A percentile compares a stretch with the other conserved stretches of the same genome.
phyloP scores from a whole-genome alignment of 2,797 vertebrate species.

The Aplochiton taeniatus region DNA sequence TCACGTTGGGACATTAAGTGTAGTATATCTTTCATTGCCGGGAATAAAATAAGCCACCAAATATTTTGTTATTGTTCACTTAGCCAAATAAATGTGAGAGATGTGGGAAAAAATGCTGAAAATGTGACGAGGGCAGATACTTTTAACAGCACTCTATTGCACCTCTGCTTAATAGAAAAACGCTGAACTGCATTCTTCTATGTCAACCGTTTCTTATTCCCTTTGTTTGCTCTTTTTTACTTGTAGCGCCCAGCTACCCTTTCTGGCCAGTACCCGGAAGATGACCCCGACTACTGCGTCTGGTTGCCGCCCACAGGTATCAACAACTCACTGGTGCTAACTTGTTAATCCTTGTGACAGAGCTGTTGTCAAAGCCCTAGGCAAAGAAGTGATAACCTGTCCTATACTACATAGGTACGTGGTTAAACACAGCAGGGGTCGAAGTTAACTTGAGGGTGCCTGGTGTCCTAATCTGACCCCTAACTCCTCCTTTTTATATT shows the following conservation, averaged over 20 bases:
- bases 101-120: no score
- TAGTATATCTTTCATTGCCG: no score
- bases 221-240: conserved; percentile 26
- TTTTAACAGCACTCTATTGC: no score
- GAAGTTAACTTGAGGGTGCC: background rate
- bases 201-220: conserved; percentile 1
- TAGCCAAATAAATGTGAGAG: no score
- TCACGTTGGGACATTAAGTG: no score
- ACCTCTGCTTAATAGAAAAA: background rate
- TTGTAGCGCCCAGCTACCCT: conserved; percentile 75
- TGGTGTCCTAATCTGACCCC: background rate
- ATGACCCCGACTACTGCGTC: conserved; percentile 95
- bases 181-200: background rate
- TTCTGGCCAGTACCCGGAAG: conserved; percentile 86
- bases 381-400: background rate
- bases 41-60: no score
- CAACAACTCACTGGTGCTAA: background rate
- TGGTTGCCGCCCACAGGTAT: conserved; percentile 95
- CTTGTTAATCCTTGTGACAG: background rate
- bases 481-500: background rate
- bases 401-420: background rate
- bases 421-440: background rate
- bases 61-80: no score
- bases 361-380: background rate
- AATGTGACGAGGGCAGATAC: no score